phyloP scores from a whole-genome alignment of 2,888 invertebrate genomes.

The Drepanosiphum platanoidis region DNA sequence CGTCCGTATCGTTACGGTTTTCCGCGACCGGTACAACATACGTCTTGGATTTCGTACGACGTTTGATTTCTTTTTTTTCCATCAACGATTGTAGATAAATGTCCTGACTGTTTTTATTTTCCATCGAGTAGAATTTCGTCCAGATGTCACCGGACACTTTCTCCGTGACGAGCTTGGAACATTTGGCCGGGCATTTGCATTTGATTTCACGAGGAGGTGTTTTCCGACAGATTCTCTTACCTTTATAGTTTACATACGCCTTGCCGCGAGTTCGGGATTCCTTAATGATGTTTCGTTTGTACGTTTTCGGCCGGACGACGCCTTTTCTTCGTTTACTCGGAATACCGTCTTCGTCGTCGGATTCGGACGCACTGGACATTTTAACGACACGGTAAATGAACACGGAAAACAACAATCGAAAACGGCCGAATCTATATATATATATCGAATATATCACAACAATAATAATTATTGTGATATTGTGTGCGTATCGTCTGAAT shows the following conservation, averaged over 20 bases:
- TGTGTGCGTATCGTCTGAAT: no score
- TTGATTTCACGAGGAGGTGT: slow-evolving; percentile 10
- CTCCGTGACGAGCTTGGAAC: slow-evolving; percentile 9
- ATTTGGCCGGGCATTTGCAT: slow-evolving; percentile 38
- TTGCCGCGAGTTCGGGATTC: not conserved
- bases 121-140: slow-evolving; percentile 33
- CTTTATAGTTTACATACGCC: slow-evolving; percentile 23
- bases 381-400: no score
- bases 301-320: not conserved
- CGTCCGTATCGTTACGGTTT: slow-evolving; percentile 9
- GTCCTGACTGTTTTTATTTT: slow-evolving; percentile 40
- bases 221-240: slow-evolving; percentile 12
- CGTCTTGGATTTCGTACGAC: slow-evolving; percentile 21
- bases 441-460: no score
- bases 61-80: slow-evolving; percentile 37
- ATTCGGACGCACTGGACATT: not conserved
- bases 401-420: not conserved
- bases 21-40: slow-evolving; percentile 2
- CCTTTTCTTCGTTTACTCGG: slow-evolving; percentile 6
- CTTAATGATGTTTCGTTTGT: slow-evolving; percentile 28
- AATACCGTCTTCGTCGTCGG: not conserved
- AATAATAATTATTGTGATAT: no score
- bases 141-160: slow-evolving; percentile 17
- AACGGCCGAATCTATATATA: no score
- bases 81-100: slow-evolving; percentile 36